Evolutionary conservation across 2,797 vertebrate genomes (phyloP).

Genomic region (Petrocephalus sullivani): DNA sequence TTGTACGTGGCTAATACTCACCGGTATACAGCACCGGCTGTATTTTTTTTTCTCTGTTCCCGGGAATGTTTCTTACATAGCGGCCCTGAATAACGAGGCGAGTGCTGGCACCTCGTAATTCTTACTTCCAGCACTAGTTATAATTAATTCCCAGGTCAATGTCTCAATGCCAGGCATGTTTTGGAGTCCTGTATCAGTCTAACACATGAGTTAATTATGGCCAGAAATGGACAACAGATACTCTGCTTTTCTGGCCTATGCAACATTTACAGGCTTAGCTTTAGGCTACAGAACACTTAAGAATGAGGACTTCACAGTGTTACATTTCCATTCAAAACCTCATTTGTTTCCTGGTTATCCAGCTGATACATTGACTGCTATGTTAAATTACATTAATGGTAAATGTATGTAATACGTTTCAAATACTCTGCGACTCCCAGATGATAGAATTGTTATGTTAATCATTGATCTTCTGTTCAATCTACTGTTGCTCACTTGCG

Average conservation of each 20-base stretch:
- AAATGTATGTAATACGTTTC: neutral
- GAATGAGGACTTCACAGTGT: neutral
- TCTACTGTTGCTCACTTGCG: neutral
- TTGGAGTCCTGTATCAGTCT: neutral
- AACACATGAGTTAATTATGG: neutral
- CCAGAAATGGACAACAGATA: neutral
- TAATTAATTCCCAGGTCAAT: neutral
- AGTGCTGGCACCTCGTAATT: neutral
- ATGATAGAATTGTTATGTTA: neutral
- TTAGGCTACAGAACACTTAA: neutral
- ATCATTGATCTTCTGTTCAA: neutral
- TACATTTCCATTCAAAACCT: neutral
- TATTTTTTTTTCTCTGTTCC: neutral
- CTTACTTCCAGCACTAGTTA: neutral
- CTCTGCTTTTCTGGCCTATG: neutral
- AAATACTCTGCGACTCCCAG: neutral
- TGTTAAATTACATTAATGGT: neutral
- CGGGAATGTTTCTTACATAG: neutral
- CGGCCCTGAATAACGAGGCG: neutral
- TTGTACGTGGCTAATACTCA: neutral
- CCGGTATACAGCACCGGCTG: neutral
- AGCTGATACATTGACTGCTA: neutral
- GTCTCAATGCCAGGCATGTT: neutral
- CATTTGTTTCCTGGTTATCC: neutral
- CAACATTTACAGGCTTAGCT: neutral